phyloP scores from a whole-genome alignment of 2,797 vertebrate genomes.

The Sus cebifrons region DNA sequence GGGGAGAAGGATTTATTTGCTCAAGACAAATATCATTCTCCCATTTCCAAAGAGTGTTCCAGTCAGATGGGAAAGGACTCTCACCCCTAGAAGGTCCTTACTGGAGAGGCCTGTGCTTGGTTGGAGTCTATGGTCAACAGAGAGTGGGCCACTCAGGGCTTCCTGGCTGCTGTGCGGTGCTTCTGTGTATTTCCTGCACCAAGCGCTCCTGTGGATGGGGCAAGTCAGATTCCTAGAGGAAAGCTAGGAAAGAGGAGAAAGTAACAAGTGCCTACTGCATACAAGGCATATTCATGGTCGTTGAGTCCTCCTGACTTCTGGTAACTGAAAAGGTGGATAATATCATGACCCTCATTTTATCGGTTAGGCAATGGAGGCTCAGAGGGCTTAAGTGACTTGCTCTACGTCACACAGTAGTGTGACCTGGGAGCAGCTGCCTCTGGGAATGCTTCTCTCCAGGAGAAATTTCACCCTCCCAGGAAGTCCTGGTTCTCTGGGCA shows the following conservation, averaged over 20 bases:
- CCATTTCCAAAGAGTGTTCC: neutral
- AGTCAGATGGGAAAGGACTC: neutral
- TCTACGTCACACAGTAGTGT: neutral
- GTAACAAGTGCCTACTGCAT: neutral
- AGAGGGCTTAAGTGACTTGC: slow-evolving; percentile 43
- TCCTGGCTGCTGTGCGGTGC: neutral
- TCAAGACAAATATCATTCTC: neutral
- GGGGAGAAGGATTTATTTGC: slow-evolving; percentile 2
- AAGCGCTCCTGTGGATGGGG: neutral
- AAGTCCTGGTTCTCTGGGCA: neutral
- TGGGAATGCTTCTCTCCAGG: neutral
- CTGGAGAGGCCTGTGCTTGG: neutral
- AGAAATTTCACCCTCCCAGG: slow-evolving; percentile 3
- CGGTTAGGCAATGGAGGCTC: neutral
- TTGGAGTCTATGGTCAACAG: neutral
- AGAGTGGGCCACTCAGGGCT: neutral
- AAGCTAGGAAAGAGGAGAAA: neutral
- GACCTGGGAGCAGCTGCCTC: neutral
- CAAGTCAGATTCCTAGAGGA: neutral
- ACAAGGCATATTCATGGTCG: neutral
- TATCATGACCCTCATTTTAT: neutral
- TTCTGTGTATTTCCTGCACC: neutral
- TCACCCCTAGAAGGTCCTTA: neutral
- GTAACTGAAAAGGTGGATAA: neutral
- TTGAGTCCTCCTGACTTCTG: neutral